Evolutionary conservation across 2,888 invertebrate genomes (phyloP), one percentile per base, ranked within the genome.

Genomic region (Diachrysia chrysitis): DNA sequence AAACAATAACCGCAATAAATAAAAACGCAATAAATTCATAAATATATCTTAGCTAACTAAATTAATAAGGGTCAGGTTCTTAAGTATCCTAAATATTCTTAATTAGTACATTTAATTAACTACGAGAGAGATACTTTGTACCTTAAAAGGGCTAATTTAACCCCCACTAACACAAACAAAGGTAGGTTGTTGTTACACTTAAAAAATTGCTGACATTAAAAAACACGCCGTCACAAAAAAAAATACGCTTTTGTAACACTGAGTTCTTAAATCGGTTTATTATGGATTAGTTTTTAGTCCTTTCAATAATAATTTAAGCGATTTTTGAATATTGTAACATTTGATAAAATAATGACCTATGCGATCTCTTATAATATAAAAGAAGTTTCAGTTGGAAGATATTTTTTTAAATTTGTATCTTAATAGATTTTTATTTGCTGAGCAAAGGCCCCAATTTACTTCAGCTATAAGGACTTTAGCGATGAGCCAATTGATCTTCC

Each of bases 51-150:
- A n/a, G n/a, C 42, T 42, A n/a, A 42, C 6, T 42, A n/a, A 16
- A 42, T n/a, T n/a, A n/a, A n/a, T n/a, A n/a, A n/a, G 16, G 42
- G 42, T 42, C 32, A 10, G 10, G 7, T 32, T 32, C 42, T n/a
- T 14, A 14, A 6, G 7, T n/a, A 42, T 42, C 42, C n/a, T 42
- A n/a, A 42, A 42, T 42, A 42, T 42, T 6, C n/a, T n/a, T 42
- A 42, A 42, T 42, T 42, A n/a, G n/a, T n/a, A 42, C 42, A 5
- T 42, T 42, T 42, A 42, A 42, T 42, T 42, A 42, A 42, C 42
- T 42, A n/a, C 42, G 0, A n/a, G 42, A n/a, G 42, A 42, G 16
- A 6, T 10, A 32, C 10, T 42, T 42, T 42, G 37, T 42, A 16
- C 4, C 42, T 42, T 14, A 42, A 42, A n/a, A 6, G 42, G 42